Evolutionary conservation across 1,140 invertebrate species (phyloP), one percentile per base, ranked within the genome.

Genomic region (Drosophila funebris): DNA sequence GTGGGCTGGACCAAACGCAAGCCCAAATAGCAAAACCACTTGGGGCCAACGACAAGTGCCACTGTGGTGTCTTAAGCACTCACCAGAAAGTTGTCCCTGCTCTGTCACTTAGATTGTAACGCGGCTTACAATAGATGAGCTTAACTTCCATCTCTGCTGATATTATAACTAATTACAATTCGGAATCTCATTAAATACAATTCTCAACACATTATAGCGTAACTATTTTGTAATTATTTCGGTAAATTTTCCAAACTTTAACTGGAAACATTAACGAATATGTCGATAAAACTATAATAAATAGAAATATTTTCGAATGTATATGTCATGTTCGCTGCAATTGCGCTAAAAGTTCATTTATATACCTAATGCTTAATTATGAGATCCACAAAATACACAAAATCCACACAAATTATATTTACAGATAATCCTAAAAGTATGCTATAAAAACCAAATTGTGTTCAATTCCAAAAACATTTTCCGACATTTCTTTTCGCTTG

Each of bases 21-120:
- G 39, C 33, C 53, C 41, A 58, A 58, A 67, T 48, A 18, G 57
- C 46, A 60, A 36, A 36, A 43, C 64, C 69, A 66, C 50, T 53
- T 33, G 54, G 48, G 62, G 36, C 31, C 48, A 44, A 27, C 31
- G 39, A 44, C 39, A 46, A 72, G 62, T 60, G 58, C 50, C 39
- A 27, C 20, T 33, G 43, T 22, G 41, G 39, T 22, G 29, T 8
- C 53, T 48, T 39, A 27, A 14, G 18, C 44, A 50, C 24, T 60
- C 41, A 24, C 44, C 43, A 18, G 13, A 39, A 36, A 50, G 57
- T 36, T 36, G 36, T 53, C 57, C 52, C 44, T 69, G 44, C 46
- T 50, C 43, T 50, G 43, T 31, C 33, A 46, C 20, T 11, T 1
- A 20, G 22, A 31, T 46, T 46, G 62, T 16, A 27, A 41, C 37